Evolutionary conservation across 2,797 vertebrate species (phyloP).

Genomic region (Hylomyscus alleni): DNA sequence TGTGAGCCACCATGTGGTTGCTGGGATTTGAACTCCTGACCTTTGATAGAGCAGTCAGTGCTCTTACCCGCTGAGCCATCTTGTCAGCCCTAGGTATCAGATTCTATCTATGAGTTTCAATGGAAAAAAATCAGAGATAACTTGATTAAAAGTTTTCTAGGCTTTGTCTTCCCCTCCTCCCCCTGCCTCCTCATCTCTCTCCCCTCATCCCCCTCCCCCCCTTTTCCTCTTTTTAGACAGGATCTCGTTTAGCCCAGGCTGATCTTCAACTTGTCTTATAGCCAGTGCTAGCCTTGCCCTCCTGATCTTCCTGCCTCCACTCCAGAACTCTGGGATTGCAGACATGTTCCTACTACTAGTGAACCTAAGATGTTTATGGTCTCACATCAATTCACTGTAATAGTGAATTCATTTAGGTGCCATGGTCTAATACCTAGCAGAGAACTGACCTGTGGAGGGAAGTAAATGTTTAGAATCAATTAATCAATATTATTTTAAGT

Average conservation of each 20-base stretch:
- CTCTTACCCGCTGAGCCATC: too few species aligned
- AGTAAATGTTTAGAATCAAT: conserved; percentile 23
- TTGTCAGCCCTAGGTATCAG: neutral
- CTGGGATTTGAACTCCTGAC: too few species aligned
- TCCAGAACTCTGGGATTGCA: neutral
- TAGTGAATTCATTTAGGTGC: neutral
- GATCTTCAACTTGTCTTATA: neutral
- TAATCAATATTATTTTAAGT: neutral
- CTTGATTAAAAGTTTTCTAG: neutral
- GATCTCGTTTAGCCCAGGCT: neutral
- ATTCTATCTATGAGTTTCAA: neutral
- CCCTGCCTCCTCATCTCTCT: neutral
- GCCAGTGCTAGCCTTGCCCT: neutral
- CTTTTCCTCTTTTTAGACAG: neutral
- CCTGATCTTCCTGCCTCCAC: neutral
- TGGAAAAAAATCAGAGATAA: neutral
- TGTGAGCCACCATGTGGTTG: too few species aligned
- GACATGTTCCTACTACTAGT: neutral
- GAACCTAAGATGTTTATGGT: conserved; percentile 13
- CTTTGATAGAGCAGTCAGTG: too few species aligned
- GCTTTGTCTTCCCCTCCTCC: neutral
- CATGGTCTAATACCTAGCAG: neutral
- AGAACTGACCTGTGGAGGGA: neutral
- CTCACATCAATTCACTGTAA: neutral
- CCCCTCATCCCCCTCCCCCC: neutral